Evolutionary conservation across 2,113 vertebrate species (phyloP).

Genomic region (Craseonycteris thonglongyai): DNA sequence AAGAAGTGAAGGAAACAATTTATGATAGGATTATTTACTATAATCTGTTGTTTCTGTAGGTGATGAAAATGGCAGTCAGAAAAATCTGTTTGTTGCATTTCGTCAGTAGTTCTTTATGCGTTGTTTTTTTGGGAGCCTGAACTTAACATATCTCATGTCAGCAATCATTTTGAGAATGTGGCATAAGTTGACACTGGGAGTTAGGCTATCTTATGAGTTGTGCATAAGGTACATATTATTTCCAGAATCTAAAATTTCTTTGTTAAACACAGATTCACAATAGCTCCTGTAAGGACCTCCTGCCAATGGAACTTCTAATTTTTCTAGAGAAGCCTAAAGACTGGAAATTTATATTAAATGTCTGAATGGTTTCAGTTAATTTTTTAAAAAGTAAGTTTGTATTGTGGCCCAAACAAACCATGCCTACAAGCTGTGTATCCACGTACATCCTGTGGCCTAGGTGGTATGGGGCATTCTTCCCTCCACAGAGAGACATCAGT

Average conservation of each 20-base stretch:
- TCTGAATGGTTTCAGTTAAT: not conserved
- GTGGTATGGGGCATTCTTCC: not conserved
- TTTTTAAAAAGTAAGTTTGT: not conserved
- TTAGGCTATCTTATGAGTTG: not conserved
- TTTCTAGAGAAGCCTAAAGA: not conserved
- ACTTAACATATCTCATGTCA: not conserved
- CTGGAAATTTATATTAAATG: not conserved
- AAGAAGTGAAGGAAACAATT: not conserved
- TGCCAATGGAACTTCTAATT: not conserved
- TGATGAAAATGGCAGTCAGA: not conserved
- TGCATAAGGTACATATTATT: not conserved
- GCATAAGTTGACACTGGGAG: not conserved
- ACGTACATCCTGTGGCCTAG: not conserved
- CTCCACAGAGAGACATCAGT: not conserved
- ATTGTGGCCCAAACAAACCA: not conserved
- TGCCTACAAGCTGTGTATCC: not conserved
- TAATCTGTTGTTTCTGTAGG: slow-evolving; percentile 30
- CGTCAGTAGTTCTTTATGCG: not conserved
- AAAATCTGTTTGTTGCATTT: slow-evolving; percentile 14
- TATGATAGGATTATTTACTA: not conserved
- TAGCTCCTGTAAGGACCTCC: not conserved
- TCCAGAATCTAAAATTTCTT: not conserved
- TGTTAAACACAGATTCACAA: not conserved
- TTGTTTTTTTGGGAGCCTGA: not conserved
- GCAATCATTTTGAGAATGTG: not conserved